Percentiles rank a stretch among this genome's conserved stretches.
These are phyloP conservation scores for Protobothrops mucrosquamatus DNA, from an alignment of 2,113 vertebrate species.

Conservation along the genomic window DNA sequence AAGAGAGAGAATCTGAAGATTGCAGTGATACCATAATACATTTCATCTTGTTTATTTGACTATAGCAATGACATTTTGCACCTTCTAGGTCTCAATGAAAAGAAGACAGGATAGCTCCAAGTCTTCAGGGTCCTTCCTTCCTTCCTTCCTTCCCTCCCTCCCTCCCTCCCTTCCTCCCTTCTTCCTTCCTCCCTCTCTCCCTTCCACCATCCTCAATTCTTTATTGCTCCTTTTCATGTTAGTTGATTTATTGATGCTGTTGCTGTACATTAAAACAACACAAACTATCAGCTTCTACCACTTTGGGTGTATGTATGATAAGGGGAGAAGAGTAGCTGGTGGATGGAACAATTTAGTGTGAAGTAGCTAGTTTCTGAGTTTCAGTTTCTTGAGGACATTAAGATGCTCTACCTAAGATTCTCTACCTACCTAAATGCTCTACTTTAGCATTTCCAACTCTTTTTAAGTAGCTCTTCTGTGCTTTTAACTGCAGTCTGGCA, in stretches of 20 bases:
- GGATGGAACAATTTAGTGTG: not conserved
- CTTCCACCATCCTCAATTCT: too few species aligned
- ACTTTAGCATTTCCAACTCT: not conserved
- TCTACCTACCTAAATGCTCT: not conserved
- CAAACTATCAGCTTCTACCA: too few species aligned
- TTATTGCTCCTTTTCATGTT: too few species aligned
- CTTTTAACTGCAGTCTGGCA: not conserved
- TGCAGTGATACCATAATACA: not conserved
- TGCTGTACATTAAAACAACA: too few species aligned
- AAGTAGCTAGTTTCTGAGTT: not conserved
- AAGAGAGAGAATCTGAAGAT: not conserved
- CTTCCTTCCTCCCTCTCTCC: too few species aligned
- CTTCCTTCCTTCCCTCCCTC: too few species aligned
- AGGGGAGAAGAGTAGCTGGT: not conserved
- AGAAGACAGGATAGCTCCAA: not conserved
- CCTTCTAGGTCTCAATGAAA: not conserved
- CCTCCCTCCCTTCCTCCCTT: too few species aligned
- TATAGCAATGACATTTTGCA: not conserved
- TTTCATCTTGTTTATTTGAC: not conserved
- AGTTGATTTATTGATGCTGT: too few species aligned
- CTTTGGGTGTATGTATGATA: not conserved
- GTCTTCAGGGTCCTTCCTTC: not conserved
- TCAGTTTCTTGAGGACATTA: not conserved
- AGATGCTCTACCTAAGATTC: not conserved
- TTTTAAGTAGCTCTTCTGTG: not conserved